A percentile compares a stretch with the other conserved stretches of the same genome.
phyloP scores from a whole-genome alignment of 2,888 invertebrate species.

The Listrodromus nycthemerus region DNA sequence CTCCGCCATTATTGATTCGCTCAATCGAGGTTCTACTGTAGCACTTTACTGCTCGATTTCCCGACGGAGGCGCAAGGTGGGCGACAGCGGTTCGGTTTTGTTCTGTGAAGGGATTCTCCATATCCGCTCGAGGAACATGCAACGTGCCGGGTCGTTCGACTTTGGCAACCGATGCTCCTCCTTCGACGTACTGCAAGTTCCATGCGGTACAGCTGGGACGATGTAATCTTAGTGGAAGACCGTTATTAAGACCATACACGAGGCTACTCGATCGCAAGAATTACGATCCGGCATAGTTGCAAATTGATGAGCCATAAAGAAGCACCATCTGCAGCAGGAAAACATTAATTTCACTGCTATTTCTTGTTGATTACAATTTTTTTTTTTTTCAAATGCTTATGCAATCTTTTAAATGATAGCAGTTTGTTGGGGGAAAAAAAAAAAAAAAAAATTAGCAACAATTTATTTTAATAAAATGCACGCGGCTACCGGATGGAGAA shows the following conservation, averaged over 20 bases:
- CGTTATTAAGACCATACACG: constrained; percentile 57
- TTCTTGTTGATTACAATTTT: too few relatives aligned
- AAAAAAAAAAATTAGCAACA: too few relatives aligned
- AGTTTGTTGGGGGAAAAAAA: too few relatives aligned
- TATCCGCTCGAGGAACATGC: constrained; percentile 28
- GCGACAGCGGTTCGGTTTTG: constrained; percentile 59
- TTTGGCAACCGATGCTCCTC: constrained; percentile 27
- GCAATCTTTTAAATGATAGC: too few relatives aligned
- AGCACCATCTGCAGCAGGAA: constrained; percentile 19
- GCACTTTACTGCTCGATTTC: neutral
- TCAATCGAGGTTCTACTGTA: neutral
- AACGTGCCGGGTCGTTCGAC: constrained; percentile 27
- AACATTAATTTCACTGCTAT: constrained; percentile 11
- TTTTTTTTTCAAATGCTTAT: too few relatives aligned
- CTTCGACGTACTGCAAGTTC: constrained; percentile 4
- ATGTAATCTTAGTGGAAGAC: constrained; percentile 42
- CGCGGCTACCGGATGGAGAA: too few relatives aligned
- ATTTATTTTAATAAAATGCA: too few relatives aligned
- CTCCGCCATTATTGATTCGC: too few relatives aligned
- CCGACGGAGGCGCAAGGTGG: constrained; percentile 50
- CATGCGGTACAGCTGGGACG: constrained; percentile 5
- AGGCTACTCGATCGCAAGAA: constrained; percentile 20
- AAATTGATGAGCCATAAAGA: constrained; percentile 5
- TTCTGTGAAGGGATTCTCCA: constrained; percentile 25
- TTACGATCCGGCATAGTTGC: neutral